phyloP scores from a whole-genome alignment of 2,797 vertebrate species.

The Macropodus opercularis region DNA sequence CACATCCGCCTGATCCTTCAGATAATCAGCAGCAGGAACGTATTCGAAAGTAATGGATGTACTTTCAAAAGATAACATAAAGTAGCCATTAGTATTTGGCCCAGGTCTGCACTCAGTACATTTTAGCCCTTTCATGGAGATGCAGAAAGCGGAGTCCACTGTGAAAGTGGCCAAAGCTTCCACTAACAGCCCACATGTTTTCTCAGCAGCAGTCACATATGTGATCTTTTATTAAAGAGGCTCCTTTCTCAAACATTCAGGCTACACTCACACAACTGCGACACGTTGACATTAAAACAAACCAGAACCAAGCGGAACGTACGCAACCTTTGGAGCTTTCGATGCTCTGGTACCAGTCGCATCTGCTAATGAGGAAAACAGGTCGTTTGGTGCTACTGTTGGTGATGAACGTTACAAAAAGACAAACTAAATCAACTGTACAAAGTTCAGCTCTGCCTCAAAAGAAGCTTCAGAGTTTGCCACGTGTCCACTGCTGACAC shows the following conservation, averaged over 20 bases:
- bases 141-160: constrained; percentile 33
- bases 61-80: neutral
- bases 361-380: constrained; percentile 38
- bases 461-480: constrained; percentile 41
- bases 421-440: constrained; percentile 52
- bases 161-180: constrained; percentile 23
- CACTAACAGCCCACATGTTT: constrained; percentile 39
- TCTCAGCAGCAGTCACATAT: constrained; percentile 57
- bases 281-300: constrained; percentile 47
- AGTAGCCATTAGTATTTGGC: constrained; percentile 40
- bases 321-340: constrained; percentile 22
- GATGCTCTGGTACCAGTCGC: constrained; percentile 23
- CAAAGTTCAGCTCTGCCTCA: constrained; percentile 61
- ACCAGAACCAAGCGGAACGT: constrained; percentile 49
- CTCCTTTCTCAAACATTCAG: constrained; percentile 12
- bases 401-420: constrained; percentile 48
- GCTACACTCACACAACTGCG: constrained; percentile 64
- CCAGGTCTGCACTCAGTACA: constrained; percentile 58
- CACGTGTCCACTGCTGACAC: constrained; percentile 34
- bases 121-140: constrained; percentile 73
- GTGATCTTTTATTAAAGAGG: constrained; percentile 32
- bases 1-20: too few species aligned
- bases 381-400: constrained; percentile 68
- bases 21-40: neutral
- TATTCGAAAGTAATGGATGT: neutral